phyloP scores from a whole-genome alignment of 2,888 invertebrate genomes.

The Slavum lentiscoides region DNA sequence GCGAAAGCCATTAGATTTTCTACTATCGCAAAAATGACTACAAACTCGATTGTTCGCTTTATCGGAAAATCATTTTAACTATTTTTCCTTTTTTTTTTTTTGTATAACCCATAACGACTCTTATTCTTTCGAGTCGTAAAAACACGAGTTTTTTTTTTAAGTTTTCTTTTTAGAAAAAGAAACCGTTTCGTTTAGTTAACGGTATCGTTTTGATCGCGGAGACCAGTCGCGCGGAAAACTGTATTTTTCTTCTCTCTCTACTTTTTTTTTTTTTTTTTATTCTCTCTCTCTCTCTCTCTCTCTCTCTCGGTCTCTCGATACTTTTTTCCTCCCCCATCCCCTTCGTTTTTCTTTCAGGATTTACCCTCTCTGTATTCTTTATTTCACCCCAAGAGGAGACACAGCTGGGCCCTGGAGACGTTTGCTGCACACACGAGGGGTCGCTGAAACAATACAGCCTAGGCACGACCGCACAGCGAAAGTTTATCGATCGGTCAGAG shows the following conservation, averaged over 20 bases:
- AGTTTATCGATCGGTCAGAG: slow-evolving; percentile 53
- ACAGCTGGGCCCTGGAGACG: slow-evolving; percentile 47
- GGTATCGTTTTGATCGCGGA: slow-evolving; percentile 51
- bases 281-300: neutral
- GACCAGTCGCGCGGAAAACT: slow-evolving; percentile 46
- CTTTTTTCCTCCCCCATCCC: neutral
- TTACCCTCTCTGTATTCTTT: slow-evolving; percentile 25
- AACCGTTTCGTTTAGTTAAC: slow-evolving; percentile 52
- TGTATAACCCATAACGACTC: slow-evolving; percentile 10
- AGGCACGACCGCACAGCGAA: slow-evolving; percentile 39
- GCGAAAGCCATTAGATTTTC: slow-evolving; percentile 15
- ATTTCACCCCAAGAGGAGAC: slow-evolving; percentile 34
- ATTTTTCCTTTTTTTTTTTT: neutral
- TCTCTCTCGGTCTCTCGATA: neutral
- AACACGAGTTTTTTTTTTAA: slow-evolving; percentile 14
- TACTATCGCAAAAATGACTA: slow-evolving; percentile 34
- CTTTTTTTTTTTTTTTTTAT: slow-evolving; percentile 5
- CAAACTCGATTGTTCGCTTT: slow-evolving; percentile 41
- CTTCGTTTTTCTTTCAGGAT: slow-evolving; percentile 24
- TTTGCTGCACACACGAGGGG: slow-evolving; percentile 24
- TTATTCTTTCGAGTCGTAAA: slow-evolving; percentile 39
- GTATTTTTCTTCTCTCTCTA: slow-evolving; percentile 29
- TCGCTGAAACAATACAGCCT: slow-evolving; percentile 26
- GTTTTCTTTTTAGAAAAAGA: slow-evolving; percentile 22
- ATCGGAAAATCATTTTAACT: slow-evolving; percentile 48